Evolutionary conservation across 2,888 invertebrate genomes (phyloP), one percentile per base, ranked within the genome.

Genomic region (Hololepta plana): DNA sequence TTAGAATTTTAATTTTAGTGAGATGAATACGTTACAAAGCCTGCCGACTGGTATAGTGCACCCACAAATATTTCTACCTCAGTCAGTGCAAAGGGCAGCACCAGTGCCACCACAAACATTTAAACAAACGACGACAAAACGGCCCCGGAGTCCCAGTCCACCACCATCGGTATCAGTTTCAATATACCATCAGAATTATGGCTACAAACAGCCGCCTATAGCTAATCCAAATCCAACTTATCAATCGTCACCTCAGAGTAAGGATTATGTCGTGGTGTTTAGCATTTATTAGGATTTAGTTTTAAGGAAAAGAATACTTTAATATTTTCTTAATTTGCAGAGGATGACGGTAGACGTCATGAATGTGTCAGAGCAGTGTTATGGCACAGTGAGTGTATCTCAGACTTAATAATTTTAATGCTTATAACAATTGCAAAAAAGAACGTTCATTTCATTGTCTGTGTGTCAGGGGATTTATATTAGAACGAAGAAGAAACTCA

Each of bases 301-400:
- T n/a, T n/a, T n/a, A n/a, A n/a, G n/a, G n/a, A n/a, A n/a, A n/a
- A n/a, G n/a, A n/a, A n/a, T n/a, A n/a, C n/a, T n/a, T 33, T 37
- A 36, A 34, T 27, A 33, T 43, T 38, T 41, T 35, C 30, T 46
- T 49, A 52, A 37, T 43, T 47, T 50, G 36, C 49, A 52, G 80
- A 81, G 53, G 81, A 81, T 55, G 71, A 72, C 49, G 70, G 77
- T 47, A 72, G 79, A 62, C 71, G 74, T 49, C 71, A 74, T 49
- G 77, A 76, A 53, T 72, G 75, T 63, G 64, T 68, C 39, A 68
- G 80, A 46, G 75, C 80, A 49, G 77, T 81, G 46, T 68, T 81
- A 40, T 81, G 81, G 80, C 80, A 80, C 62, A 80, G 81, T 79
- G 65, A 76, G 75, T 69, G 35, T 32, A n/a, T n/a, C n/a, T n/a